phyloP scores from a whole-genome alignment of 1,140 invertebrate genomes.

The Drosophila ficusphila region DNA sequence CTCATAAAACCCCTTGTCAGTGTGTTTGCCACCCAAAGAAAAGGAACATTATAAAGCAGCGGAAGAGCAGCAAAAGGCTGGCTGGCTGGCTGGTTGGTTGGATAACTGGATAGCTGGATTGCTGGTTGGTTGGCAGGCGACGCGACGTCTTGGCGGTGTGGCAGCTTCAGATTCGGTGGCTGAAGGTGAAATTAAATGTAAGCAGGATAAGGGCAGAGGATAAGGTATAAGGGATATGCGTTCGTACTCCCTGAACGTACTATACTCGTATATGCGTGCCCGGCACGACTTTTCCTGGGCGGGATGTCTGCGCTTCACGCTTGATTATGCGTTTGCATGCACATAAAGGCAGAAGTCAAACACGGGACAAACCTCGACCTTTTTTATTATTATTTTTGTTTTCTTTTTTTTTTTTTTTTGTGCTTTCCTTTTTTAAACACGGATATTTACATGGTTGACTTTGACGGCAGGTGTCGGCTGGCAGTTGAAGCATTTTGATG shows the following conservation, averaged over 20 bases:
- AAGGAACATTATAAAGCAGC: slow-evolving; percentile 33
- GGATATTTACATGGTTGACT: slow-evolving; percentile 70
- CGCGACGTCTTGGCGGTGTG: slow-evolving; percentile 65
- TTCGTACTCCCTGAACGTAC: slow-evolving; percentile 4
- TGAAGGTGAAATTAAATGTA: slow-evolving; percentile 81
- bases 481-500: slow-evolving; percentile 61
- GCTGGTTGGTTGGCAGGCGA: slow-evolving; percentile 25
- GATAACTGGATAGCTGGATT: no score
- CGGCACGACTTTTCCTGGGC: slow-evolving; percentile 9
- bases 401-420: slow-evolving; percentile 47
- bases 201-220: slow-evolving; percentile 58
- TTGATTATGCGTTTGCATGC: slow-evolving; percentile 82
- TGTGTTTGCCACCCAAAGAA: slow-evolving; percentile 1
- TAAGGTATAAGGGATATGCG: slow-evolving; percentile 9
- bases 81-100: slow-evolving; percentile 16
- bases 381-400: slow-evolving; percentile 57
- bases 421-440: slow-evolving; percentile 53
- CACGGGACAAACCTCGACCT: slow-evolving; percentile 67
- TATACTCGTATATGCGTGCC: slow-evolving; percentile 37
- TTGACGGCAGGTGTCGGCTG: slow-evolving; percentile 70
- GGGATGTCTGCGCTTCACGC: slow-evolving; percentile 52
- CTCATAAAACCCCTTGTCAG: neutral
- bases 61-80: slow-evolving; percentile 19
- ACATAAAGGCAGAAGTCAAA: slow-evolving; percentile 79
- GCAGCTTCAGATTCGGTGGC: slow-evolving; percentile 36